Conservation (phyloP, 2,113 vertebrate species). For the Oreocharis arfaki region DNA sequence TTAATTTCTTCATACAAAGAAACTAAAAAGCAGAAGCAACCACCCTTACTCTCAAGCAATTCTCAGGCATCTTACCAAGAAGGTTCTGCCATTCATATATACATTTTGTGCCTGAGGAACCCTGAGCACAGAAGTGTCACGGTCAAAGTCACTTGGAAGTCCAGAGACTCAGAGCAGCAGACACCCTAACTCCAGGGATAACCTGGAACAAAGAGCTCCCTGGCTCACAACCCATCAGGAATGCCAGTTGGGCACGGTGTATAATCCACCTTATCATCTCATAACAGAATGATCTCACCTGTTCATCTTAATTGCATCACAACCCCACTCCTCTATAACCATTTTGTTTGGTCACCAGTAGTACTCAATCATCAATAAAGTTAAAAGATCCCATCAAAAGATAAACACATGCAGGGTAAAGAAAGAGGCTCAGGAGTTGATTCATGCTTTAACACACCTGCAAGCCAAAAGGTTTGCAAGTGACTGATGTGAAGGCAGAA, state of each 20-base stretch:
- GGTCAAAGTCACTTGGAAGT: neutral
- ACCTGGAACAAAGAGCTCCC: neutral
- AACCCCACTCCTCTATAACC: neutral
- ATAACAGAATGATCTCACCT: neutral
- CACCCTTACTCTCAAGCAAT: neutral
- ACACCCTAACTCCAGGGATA: neutral
- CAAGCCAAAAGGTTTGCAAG: neutral
- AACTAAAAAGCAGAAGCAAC: neutral
- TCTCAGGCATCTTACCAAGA: neutral
- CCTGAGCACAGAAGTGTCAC: neutral
- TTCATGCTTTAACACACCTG: neutral
- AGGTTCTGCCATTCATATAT: neutral
- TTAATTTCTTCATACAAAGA: neutral
- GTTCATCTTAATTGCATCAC: neutral
- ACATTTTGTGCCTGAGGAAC: neutral
- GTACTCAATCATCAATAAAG: neutral
- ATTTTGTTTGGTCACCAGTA: neutral
- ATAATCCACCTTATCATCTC: neutral
- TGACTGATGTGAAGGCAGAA: neutral
- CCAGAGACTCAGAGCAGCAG: neutral
- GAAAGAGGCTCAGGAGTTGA: neutral
- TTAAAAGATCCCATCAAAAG: neutral
- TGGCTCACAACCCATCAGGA: neutral
- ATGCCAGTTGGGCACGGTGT: accelerated
- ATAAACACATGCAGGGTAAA: neutral